Evolutionary conservation across 2,888 invertebrate genomes (phyloP), one percentile per base, ranked within the genome.

Genomic region (Apodemia zela): DNA sequence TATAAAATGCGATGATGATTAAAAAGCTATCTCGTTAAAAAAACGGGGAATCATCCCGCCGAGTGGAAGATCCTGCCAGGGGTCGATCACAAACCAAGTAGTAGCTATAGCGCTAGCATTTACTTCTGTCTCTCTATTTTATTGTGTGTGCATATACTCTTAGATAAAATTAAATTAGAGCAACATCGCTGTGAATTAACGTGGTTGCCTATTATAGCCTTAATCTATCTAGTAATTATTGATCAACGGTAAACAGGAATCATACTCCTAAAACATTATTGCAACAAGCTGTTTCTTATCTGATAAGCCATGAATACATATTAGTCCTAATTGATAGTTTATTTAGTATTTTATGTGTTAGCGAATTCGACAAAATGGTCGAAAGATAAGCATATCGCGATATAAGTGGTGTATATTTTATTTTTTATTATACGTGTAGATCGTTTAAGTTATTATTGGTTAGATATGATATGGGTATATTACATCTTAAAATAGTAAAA

Each of bases 301-400:
- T 71, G 76, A 82, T 81, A 76, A 69, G 72, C 71, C 74, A 78
- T 81, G 80, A 79, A 82, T 83, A 79, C 75, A 79, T 80, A 82
- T 82, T 76, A 76, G 71, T 74, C 68, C 71, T 80, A 81, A 81
- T 79, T 76, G 76, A 71, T 68, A 66, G 74, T 76, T 67, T 78
- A 78, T 74, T 76, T 79, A 78, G 79, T 79, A 79, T 74, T 70
- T 68, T 69, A 70, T 71, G 65, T 67, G 18, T 45, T 33, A 29
- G 60, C 59, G 62, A 70, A 66, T 66, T 54, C 62, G 61, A 66
- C 62, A 42, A 15, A 15, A 15, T 15, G 42, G 42, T 15, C 42
- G 5, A n/a, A 5, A 42, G 15, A 42, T 42, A 42, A 42, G 15
- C 6, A 4, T 15, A 42, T 13, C 3, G 4, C 3, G 0, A 38